Evolutionary conservation across 2,113 vertebrate genomes (phyloP).

Genomic region (Falco punctatus): DNA sequence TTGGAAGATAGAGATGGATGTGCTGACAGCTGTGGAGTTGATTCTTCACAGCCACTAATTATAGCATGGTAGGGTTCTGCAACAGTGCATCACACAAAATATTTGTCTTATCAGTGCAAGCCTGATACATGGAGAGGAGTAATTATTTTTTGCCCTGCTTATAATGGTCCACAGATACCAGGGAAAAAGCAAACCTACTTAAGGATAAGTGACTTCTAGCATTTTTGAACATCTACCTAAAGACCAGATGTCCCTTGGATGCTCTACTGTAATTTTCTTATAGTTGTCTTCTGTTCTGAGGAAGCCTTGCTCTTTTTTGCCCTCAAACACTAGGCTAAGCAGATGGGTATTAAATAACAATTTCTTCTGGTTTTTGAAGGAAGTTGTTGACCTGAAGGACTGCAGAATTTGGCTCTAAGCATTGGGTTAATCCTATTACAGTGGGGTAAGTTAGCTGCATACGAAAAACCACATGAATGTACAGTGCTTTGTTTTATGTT

Average conservation of each 20-base stretch:
- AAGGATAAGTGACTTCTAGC: neutral
- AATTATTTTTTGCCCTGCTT: conserved; percentile 12
- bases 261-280: neutral
- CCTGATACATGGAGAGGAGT: neutral
- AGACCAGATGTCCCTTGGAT: neutral
- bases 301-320: neutral
- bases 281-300: neutral
- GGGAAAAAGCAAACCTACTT: neutral
- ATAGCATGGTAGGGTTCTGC: neutral
- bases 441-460: neutral
- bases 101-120: conserved; percentile 5
- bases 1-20: conserved; percentile 17
- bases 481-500: neutral
- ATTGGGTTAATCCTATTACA: neutral
- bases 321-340: neutral
- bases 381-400: neutral
- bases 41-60: neutral
- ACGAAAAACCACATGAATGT: neutral
- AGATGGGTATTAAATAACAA: neutral
- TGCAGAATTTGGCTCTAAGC: neutral
- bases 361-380: neutral
- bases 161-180: neutral
- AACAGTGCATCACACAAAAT: neutral
- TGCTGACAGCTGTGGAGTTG: conserved; percentile 31
- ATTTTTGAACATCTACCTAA: neutral